A percentile compares a stretch with the other conserved stretches of the same genome.
Evolutionary conservation across 2,113 vertebrate genomes (phyloP).

Genomic region (Hypomesus transpacificus): DNA sequence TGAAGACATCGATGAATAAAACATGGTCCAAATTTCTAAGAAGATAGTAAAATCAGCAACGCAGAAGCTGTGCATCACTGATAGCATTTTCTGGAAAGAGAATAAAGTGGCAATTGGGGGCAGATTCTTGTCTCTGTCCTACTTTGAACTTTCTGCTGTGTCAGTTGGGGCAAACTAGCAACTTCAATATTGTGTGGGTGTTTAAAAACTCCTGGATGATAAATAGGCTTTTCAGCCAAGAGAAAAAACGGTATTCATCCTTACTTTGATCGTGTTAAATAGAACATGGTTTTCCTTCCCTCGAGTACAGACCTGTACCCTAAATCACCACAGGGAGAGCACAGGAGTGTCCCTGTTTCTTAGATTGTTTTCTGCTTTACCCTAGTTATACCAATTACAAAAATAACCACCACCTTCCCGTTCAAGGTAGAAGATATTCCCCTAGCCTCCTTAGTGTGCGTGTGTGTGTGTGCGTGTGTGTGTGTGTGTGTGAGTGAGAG

Average conservation of each 20-base stretch:
- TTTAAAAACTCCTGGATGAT: not conserved
- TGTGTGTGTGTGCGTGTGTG: not conserved
- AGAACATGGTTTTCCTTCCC: not conserved
- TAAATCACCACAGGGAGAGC: not conserved
- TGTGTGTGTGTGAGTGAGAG: not conserved
- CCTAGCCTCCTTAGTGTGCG: not conserved
- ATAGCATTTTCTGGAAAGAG: not conserved
- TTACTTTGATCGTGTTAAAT: not conserved
- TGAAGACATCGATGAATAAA: not conserved
- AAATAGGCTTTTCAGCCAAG: not conserved
- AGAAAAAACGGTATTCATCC: not conserved
- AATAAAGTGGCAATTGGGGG: not conserved
- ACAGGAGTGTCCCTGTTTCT: not conserved
- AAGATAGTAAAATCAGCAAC: not conserved
- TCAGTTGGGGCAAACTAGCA: not conserved
- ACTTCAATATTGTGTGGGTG: not conserved
- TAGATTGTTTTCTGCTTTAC: not conserved
- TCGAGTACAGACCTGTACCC: not conserved
- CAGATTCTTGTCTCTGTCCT: not conserved
- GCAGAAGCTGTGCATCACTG: conserved; percentile 12
- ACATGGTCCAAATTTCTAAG: not conserved
- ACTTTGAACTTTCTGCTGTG: conserved; percentile 2
- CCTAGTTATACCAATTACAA: not conserved
- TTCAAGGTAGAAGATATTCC: not conserved
- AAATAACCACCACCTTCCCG: not conserved